phyloP scores from a whole-genome alignment of 2,888 invertebrate genomes.

The Orgyia antiqua region DNA sequence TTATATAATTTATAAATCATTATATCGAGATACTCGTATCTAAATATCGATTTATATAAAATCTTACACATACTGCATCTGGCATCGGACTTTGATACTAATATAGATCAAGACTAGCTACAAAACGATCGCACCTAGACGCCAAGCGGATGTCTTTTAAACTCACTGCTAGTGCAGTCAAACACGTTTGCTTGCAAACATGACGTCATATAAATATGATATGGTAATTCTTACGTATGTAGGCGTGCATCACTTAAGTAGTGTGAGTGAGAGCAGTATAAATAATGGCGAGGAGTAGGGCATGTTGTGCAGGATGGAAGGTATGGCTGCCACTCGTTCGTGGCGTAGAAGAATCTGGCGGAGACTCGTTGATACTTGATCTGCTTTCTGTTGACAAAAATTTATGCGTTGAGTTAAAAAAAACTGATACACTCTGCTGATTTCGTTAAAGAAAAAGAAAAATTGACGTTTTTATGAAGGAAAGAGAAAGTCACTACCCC shows the following conservation, averaged over 20 bases:
- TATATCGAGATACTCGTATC: conserved; percentile 27
- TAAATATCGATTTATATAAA: conserved; percentile 13
- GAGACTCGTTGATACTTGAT: conserved; percentile 34
- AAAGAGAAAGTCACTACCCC: no score
- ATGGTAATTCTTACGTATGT: conserved; percentile 42
- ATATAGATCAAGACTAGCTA: conserved; percentile 44
- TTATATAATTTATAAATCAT: conserved; percentile 28
- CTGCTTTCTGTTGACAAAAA: conserved; percentile 28
- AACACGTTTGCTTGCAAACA: conserved; percentile 28
- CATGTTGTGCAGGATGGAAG: conserved; percentile 22
- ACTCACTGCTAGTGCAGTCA: conserved; percentile 30
- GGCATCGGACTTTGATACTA: conserved; percentile 28
- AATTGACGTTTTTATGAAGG: no score
- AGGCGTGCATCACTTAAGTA: conserved; percentile 30
- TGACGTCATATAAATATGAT: conserved; percentile 43
- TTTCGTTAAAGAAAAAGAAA: no score
- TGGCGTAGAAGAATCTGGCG: conserved; percentile 45
- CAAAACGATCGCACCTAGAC: conserved; percentile 18
- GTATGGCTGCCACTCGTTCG: conserved; percentile 36
- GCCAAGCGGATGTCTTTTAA: conserved; percentile 35
- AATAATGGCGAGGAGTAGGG: conserved; percentile 27
- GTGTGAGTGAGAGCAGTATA: conserved; percentile 27
- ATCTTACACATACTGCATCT: conserved; percentile 16
- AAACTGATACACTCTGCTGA: no score
- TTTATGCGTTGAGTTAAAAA: no score